Evolutionary conservation across 1,140 invertebrate genomes (phyloP).

Genomic region (Drosophila auraria): DNA sequence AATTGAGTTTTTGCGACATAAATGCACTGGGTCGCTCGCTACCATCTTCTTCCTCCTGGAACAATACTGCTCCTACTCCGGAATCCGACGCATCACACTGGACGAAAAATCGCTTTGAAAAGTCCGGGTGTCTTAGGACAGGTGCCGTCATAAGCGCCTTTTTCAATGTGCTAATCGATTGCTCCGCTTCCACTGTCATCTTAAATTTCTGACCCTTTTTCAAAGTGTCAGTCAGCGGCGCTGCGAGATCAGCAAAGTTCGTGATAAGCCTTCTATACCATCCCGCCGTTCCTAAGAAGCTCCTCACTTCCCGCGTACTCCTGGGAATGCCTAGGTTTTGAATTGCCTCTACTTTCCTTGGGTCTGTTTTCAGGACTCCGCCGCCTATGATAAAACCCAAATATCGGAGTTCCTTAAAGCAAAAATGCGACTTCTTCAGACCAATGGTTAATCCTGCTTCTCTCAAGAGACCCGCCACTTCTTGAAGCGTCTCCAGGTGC

Average conservation of each 20-base stretch:
- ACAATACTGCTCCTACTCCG: background rate
- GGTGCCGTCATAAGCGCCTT: background rate
- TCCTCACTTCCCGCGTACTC: slow-evolving; percentile 11
- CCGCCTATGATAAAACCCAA: slow-evolving; percentile 7
- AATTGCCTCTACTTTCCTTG: too few species aligned
- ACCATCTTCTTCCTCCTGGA: background rate
- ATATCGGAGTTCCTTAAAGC: slow-evolving; percentile 37
- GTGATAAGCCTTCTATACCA: slow-evolving; percentile 27
- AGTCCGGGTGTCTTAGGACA: background rate
- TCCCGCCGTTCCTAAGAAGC: slow-evolving; percentile 22
- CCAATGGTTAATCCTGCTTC: slow-evolving; percentile 84
- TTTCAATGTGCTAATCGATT: background rate
- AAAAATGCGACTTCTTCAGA: too few species aligned
- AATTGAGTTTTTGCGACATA: background rate
- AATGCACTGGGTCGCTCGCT: background rate
- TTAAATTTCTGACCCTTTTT: slow-evolving; percentile 3
- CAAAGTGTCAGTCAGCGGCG: slow-evolving; percentile 13
- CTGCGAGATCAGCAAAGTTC: background rate
- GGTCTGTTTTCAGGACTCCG: slow-evolving; percentile 26
- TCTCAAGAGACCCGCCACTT: background rate
- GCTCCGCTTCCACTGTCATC: background rate
- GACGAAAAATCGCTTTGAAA: background rate
- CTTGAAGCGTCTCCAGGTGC: background rate
- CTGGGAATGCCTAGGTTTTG: slow-evolving; percentile 8
- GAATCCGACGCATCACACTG: slow-evolving; percentile 9